Conservation (phyloP, 2,888 invertebrate species). For the Sepioteuthis lessoniana region DNA sequence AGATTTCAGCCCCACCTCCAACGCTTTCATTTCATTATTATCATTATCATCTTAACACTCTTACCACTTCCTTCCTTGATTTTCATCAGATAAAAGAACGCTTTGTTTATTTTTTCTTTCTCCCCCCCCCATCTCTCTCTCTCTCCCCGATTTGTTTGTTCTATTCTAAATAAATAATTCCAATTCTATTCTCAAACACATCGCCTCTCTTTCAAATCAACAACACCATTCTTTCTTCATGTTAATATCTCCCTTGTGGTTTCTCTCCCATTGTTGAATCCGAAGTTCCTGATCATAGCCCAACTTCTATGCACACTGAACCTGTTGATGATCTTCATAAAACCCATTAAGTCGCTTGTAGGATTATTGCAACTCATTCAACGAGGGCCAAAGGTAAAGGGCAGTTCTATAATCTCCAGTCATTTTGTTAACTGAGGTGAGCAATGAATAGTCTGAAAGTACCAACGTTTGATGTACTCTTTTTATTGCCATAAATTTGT, state of each 20-base stretch:
- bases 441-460: background rate
- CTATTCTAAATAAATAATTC: background rate
- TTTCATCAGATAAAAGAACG: background rate
- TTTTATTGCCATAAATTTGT: background rate
- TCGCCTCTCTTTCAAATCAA: background rate
- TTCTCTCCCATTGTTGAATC: background rate
- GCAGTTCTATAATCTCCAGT: background rate
- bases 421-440: background rate
- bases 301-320: background rate
- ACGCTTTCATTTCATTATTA: background rate
- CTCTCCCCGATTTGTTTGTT: background rate
- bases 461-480: background rate
- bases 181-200: background rate
- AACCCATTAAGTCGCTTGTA: background rate
- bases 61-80: background rate
- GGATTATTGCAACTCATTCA: slow-evolving; percentile 5
- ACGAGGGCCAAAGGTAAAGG: background rate
- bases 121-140: background rate
- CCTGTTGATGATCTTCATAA: slow-evolving; percentile 16
- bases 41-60: background rate
- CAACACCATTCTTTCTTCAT: background rate
- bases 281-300: background rate
- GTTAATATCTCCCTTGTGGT: background rate
- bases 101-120: background rate
- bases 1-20: background rate